Conservation (phyloP, 2,113 vertebrate genomes). For the Solenodon paradoxus region DNA sequence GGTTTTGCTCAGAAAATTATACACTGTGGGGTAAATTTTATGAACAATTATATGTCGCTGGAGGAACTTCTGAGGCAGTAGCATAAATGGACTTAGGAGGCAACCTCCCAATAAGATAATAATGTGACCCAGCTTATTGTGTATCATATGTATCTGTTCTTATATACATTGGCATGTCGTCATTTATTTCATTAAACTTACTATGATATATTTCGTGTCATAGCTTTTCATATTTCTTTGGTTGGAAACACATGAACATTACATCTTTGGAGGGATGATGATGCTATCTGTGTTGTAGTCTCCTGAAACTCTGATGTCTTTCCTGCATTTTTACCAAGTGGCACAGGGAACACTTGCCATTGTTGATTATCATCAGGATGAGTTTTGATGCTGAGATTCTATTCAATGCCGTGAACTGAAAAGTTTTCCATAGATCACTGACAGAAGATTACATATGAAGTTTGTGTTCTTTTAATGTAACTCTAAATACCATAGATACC, state of each 20-base stretch:
- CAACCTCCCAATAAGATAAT: constrained; percentile 16
- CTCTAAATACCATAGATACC: not conserved
- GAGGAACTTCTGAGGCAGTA: constrained; percentile 64
- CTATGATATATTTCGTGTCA: not conserved
- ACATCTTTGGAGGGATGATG: not conserved
- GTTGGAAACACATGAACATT: not conserved
- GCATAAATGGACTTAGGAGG: constrained; percentile 62
- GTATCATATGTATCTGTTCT: not conserved
- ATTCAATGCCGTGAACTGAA: not conserved
- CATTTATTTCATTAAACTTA: constrained; percentile 38
- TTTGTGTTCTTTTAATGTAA: not conserved
- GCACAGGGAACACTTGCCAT: not conserved
- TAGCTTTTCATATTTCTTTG: constrained; percentile 26
- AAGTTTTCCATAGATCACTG: not conserved
- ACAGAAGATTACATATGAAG: not conserved
- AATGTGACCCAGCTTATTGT: not conserved
- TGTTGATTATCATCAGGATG: not conserved
- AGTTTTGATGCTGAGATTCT: not conserved
- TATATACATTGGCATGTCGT: not conserved
- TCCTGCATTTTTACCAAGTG: not conserved
- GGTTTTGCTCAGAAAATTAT: constrained; percentile 75
- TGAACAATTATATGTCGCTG: constrained; percentile 67
- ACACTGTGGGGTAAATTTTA: constrained; percentile 73
- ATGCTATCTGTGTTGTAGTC: not conserved
- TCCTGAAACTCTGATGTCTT: not conserved